Conservation (phyloP, 2,888 invertebrate species). For the Lydus trimaculatus region DNA sequence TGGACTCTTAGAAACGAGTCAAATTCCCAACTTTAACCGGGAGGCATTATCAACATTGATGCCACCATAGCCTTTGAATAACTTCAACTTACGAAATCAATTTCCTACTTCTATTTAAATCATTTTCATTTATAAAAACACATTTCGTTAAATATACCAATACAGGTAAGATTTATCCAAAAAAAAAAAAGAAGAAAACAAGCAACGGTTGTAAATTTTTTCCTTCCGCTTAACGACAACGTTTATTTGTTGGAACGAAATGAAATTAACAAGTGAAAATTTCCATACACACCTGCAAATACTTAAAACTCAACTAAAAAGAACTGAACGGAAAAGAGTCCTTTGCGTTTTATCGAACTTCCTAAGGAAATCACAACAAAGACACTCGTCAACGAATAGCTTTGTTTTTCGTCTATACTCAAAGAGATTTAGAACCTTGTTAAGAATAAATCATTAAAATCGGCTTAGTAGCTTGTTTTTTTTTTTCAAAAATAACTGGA, state of each 20-base stretch:
- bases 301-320: background rate
- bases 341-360: conserved; percentile 4
- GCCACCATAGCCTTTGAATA: conserved; percentile 20
- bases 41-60: conserved; percentile 27
- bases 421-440: background rate
- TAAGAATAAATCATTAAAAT: background rate
- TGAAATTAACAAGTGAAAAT: background rate
- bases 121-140: conserved; percentile 18
- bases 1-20: conserved; percentile 14
- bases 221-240: no score
- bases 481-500: background rate
- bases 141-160: background rate
- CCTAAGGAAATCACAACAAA: background rate
- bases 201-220: background rate
- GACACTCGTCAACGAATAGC: background rate
- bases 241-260: background rate
- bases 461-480: background rate
- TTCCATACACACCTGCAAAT: background rate
- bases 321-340: background rate
- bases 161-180: background rate
- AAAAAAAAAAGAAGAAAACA: background rate
- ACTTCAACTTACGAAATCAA: conserved; percentile 27
- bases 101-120: conserved; percentile 24
- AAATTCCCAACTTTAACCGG: background rate
- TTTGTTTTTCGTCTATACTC: background rate